Evolutionary conservation across 1,140 invertebrate species (phyloP).

Genomic region (Cherax destructor): DNA sequence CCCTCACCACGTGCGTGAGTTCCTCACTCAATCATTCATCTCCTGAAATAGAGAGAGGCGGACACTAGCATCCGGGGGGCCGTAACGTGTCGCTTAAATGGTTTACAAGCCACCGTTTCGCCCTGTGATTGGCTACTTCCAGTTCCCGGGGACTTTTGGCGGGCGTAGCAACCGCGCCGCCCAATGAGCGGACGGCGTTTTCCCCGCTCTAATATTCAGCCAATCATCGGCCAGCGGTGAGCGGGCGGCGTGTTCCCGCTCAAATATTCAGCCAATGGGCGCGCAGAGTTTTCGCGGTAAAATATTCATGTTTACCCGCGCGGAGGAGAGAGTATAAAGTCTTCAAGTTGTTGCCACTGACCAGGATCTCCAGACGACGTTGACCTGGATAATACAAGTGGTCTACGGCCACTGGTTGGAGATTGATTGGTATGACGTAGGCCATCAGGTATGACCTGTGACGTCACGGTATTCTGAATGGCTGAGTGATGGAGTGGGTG

Average conservation of each 20-base stretch:
- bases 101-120: neutral
- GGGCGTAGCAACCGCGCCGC: neutral
- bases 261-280: no score
- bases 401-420: neutral
- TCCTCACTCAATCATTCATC: neutral
- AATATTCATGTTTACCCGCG: no score
- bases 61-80: neutral
- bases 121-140: neutral
- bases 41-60: neutral
- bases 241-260: no score
- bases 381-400: neutral
- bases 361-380: neutral
- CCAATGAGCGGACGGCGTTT: neutral
- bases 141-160: neutral
- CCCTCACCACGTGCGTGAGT: neutral
- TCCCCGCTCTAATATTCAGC: neutral
- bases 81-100: neutral
- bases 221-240: no score
- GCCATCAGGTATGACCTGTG: neutral
- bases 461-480: neutral
- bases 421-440: neutral
- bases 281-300: no score
- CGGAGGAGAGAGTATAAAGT: neutral
- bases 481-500: neutral
- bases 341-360: neutral